Evolutionary conservation across 2,113 vertebrate genomes (phyloP), one percentile per base, ranked within the genome.

Genomic region (Ranitomeya variabilis): DNA sequence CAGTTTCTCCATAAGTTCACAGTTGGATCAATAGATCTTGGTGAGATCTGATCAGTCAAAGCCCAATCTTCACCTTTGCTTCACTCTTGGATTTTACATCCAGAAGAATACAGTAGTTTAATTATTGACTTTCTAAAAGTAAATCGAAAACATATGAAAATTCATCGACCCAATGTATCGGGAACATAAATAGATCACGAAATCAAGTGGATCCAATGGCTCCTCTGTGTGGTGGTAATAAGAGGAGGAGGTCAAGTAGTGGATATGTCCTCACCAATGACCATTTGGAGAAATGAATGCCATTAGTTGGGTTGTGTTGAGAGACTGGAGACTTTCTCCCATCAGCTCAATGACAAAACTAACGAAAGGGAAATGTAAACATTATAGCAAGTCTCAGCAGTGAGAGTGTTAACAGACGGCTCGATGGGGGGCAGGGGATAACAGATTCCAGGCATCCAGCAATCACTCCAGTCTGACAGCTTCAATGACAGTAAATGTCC

Each of bases 401-500:
- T 62, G 60, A 12, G 37, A 78, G 74, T 86, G 85, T 64, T 86
- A 86, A 86, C 31, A 86, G 85, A 64, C 31, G 74, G 74, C 21
- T 45, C 74, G 7, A 60, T 74, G 55, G 74, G 59, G 31, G 14
- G n/a, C 62, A 21, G 18, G 67, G 21, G 64, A 55, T 85, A 73
- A 73, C 18, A 57, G 18, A 62, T 64, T 66, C 80, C 80, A 82
- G 16, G 31, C 23, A 7, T 37, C 52, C 52, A 60, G 84, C 26
- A 21, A 76, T 60, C 84, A 86, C 26, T 51, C 57, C 31, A 9
- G 18, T 14, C 84, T 86, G 84, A 86, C 84, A 86, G 71, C 55
- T 86, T 45, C 84, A 86, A 77, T 86, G 67, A 86, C 71, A 77
- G 84, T 76, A 59, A 76, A 76, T 77, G 73, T 76, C 84, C 84